phyloP scores from a whole-genome alignment of 2,888 invertebrate species.

The Eupeodes luniger region DNA sequence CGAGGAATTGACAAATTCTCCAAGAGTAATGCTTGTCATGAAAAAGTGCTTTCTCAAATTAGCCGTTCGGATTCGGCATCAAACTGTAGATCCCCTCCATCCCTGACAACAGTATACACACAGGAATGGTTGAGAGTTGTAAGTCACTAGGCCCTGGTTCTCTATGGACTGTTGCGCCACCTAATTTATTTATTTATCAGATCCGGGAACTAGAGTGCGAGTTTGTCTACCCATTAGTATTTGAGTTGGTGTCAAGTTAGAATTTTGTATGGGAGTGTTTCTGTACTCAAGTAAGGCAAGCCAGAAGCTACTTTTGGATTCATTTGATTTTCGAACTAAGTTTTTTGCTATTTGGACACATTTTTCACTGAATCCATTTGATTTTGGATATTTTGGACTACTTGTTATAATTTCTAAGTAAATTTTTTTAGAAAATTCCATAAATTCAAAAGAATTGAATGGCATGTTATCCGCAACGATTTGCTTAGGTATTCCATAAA shows the following conservation, averaged over 20 bases:
- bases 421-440: background rate
- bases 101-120: too few species aligned
- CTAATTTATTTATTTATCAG: too few species aligned
- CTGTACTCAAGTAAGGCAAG: too few species aligned
- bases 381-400: background rate
- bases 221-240: constrained; percentile 16
- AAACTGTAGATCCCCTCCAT: too few species aligned
- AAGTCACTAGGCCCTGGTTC: too few species aligned
- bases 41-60: too few species aligned
- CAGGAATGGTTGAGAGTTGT: too few species aligned
- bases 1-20: too few species aligned
- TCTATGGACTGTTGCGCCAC: too few species aligned
- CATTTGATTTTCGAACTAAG: background rate
- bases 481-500: background rate
- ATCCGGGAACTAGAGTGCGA: constrained; percentile 1
- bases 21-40: too few species aligned
- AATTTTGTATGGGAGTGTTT: constrained; percentile 12
- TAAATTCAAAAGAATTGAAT: background rate
- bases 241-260: background rate
- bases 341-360: constrained; percentile 3
- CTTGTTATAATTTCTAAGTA: constrained; percentile 1
- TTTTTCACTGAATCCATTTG: constrained; percentile 3
- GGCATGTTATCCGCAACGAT: background rate
- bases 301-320: background rate
- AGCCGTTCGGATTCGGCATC: too few species aligned